Conservation (phyloP, 1,140 invertebrate genomes). For the Bombyx mandarina region DNA sequence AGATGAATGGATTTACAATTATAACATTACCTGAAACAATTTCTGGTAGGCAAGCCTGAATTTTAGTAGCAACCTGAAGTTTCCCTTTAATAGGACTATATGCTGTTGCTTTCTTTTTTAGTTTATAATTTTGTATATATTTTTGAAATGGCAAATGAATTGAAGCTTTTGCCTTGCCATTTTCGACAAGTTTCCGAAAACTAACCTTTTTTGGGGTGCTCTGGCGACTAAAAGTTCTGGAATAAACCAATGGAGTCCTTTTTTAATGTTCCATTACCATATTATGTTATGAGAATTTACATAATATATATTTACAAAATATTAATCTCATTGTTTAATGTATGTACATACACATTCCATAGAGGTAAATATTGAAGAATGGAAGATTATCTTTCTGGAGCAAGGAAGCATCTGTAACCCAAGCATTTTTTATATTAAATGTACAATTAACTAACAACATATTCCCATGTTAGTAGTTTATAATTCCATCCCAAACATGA, state of each 20-base stretch:
- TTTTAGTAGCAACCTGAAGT: constrained; percentile 38
- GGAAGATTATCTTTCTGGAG: constrained; percentile 2
- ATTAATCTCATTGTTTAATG: not conserved
- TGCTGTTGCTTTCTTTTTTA: constrained; percentile 41
- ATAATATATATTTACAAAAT: constrained; percentile 2
- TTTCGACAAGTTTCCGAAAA: constrained; percentile 58
- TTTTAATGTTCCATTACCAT: not conserved
- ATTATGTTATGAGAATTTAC: not conserved
- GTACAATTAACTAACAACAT: not conserved
- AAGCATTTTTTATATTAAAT: constrained; percentile 6
- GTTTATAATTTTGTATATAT: constrained; percentile 53
- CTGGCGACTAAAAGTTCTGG: constrained; percentile 50
- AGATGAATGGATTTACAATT: too few relatives aligned
- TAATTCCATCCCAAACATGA: not conserved
- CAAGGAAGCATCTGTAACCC: constrained; percentile 8
- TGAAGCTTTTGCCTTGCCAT: constrained; percentile 54
- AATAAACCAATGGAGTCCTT: constrained; percentile 4
- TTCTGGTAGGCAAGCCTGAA: constrained; percentile 43
- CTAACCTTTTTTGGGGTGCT: constrained; percentile 62
- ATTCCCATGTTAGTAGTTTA: too few relatives aligned
- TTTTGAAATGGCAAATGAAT: constrained; percentile 51
- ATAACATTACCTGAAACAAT: constrained; percentile 32
- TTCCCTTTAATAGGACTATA: constrained; percentile 57
- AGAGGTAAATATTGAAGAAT: constrained; percentile 2
- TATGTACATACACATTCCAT: constrained; percentile 8